Conservation (phyloP, 2,113 vertebrate species). For the Numida meleagris region DNA sequence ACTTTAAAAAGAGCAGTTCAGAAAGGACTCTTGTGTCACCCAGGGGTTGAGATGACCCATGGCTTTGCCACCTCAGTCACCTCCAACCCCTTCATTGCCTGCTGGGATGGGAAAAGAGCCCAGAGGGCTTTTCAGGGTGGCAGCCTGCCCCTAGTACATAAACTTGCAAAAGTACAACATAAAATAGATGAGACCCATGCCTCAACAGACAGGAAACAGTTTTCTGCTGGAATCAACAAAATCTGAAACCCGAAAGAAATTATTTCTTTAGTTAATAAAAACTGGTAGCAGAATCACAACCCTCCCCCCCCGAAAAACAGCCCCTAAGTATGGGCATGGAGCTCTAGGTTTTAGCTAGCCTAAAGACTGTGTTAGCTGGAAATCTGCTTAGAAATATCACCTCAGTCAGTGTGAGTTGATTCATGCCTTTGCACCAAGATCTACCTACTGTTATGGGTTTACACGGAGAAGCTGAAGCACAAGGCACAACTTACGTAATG, state of each 20-base stretch:
- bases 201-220: neutral
- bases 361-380: neutral
- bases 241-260: neutral
- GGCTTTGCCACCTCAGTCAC: accelerated
- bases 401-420: accelerated
- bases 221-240: neutral
- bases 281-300: neutral
- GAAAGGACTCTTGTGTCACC: neutral
- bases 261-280: neutral
- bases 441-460: neutral
- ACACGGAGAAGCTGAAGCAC: neutral
- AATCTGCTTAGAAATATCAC: neutral
- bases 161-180: neutral
- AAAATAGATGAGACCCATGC: neutral
- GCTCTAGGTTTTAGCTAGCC: neutral
- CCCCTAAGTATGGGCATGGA: neutral
- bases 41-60: neutral
- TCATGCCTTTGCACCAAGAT: neutral
- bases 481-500: neutral
- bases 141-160: neutral
- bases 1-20: neutral
- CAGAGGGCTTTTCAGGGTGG: neutral
- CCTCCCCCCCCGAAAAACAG: neutral
- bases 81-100: neutral
- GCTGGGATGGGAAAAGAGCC: neutral